Conservation (phyloP, 2,888 invertebrate species). For the Leptarthrus brevirostris region DNA sequence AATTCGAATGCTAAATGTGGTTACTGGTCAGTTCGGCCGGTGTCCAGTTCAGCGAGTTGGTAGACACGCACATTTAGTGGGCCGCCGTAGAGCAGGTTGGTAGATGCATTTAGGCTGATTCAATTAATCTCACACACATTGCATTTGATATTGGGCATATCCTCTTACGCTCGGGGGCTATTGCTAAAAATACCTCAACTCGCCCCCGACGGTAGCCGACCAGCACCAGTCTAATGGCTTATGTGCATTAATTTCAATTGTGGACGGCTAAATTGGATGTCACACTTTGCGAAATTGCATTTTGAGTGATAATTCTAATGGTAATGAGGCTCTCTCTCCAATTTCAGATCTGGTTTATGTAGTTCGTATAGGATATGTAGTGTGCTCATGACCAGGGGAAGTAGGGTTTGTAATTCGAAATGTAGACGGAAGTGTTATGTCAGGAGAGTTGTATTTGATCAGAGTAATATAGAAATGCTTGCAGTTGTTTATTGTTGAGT, state of each 20-base stretch:
- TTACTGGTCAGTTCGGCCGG: neutral
- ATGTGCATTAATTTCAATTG: slow-evolving; percentile 55
- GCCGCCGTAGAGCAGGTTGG: slow-evolving; percentile 28
- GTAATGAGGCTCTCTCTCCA: slow-evolving; percentile 40
- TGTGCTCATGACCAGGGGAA: too few species aligned
- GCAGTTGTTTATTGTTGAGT: too few species aligned
- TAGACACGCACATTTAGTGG: slow-evolving; percentile 36
- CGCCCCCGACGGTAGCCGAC: slow-evolving; percentile 26
- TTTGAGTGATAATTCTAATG: slow-evolving; percentile 54
- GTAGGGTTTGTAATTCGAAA: too few species aligned
- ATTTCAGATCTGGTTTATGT: neutral
- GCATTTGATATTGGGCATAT: slow-evolving; percentile 47
- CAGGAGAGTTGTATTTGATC: too few species aligned
- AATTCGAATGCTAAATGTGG: neutral
- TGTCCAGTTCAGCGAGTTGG: neutral
- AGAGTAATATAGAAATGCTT: too few species aligned
- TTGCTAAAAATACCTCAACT: slow-evolving; percentile 45
- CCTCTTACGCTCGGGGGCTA: slow-evolving; percentile 32
- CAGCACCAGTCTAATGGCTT: slow-evolving; percentile 33
- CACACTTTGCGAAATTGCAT: slow-evolving; percentile 55
- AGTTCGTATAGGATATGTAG: too few species aligned
- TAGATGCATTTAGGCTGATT: slow-evolving; percentile 47
- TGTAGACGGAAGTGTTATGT: too few species aligned
- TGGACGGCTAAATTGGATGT: slow-evolving; percentile 55
- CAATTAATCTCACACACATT: slow-evolving; percentile 46